These are phyloP conservation scores for Pangasius larnaudii DNA, from an alignment of 2,797 vertebrate genomes.

Conservation along the genomic window DNA sequence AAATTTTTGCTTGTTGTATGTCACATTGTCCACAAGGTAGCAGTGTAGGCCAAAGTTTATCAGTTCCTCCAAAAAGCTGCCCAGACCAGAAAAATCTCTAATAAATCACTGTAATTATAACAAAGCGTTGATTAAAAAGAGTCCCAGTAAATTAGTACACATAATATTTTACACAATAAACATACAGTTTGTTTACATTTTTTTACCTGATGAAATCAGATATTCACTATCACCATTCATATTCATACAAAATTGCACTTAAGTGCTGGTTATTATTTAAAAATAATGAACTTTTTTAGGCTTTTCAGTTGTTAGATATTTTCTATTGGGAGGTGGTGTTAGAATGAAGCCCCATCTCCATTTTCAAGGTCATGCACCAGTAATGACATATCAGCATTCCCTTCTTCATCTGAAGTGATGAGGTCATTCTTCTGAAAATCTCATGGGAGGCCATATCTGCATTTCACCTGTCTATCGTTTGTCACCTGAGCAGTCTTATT, in stretches of 20 bases:
- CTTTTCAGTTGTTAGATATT: background rate
- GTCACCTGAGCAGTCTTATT: slow-evolving; percentile 58
- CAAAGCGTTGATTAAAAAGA: background rate
- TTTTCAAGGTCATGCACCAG: slow-evolving; percentile 46
- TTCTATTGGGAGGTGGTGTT: background rate
- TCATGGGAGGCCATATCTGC: slow-evolving; percentile 29
- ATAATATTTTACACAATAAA: too few species aligned
- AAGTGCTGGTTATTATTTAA: background rate
- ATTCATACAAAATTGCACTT: background rate
- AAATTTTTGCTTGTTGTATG: background rate
- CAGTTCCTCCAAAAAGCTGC: background rate
- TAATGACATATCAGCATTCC: slow-evolving; percentile 30
- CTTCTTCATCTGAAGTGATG: slow-evolving; percentile 26
- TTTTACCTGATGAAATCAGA: background rate
- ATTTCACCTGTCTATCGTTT: slow-evolving; percentile 53
- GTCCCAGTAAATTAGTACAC: background rate
- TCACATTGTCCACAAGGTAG: slow-evolving; percentile 62
- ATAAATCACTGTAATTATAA: background rate
- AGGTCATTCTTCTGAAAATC: slow-evolving; percentile 41
- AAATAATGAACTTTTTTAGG: background rate
- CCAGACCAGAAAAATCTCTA: background rate
- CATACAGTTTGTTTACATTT: background rate
- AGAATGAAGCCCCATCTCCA: background rate
- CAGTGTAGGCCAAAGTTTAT: slow-evolving; percentile 58
- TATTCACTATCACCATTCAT: background rate